Conservation (phyloP, 2,888 invertebrate species). For the Dicranocentrus wangi region DNA sequence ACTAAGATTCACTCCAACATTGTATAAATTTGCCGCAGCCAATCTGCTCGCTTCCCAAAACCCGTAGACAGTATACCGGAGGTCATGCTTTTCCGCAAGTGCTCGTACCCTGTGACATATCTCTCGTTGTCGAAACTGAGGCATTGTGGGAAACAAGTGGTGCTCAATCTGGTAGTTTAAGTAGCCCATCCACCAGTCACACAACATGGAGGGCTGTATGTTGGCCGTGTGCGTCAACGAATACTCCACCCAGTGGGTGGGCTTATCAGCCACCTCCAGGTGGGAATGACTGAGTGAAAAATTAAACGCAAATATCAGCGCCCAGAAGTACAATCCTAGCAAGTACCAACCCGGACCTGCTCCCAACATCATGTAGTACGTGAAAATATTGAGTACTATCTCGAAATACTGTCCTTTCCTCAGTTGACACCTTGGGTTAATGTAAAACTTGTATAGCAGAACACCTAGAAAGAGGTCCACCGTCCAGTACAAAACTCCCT, state of each 20-base stretch:
- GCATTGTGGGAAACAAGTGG: too few relatives aligned
- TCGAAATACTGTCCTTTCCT: constrained; percentile 27
- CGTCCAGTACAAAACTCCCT: constrained; percentile 37
- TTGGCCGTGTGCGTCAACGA: constrained; percentile 61
- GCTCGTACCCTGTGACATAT: constrained; percentile 12
- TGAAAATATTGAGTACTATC: constrained; percentile 16
- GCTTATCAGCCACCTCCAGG: constrained; percentile 55
- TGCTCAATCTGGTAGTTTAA: too few relatives aligned
- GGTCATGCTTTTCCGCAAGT: constrained; percentile 35
- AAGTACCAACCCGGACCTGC: constrained; percentile 18
- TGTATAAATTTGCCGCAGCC: constrained; percentile 28
- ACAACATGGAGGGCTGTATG: constrained; percentile 46
- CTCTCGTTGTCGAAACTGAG: constrained; percentile 55
- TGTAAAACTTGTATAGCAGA: constrained; percentile 19
- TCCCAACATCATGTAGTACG: not conserved
- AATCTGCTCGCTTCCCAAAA: constrained; percentile 27
- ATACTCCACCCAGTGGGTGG: constrained; percentile 67
- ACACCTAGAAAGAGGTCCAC: constrained; percentile 12
- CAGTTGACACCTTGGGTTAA: constrained; percentile 35
- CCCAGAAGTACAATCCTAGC: not conserved
- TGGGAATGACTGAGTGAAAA: constrained; percentile 61
- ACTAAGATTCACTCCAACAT: constrained; percentile 28
- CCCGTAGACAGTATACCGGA: constrained; percentile 9
- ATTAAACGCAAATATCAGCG: constrained; percentile 34
- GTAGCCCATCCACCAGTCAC: too few relatives aligned